phyloP scores from a whole-genome alignment of 2,113 vertebrate genomes.

The Blennius ocellaris region DNA sequence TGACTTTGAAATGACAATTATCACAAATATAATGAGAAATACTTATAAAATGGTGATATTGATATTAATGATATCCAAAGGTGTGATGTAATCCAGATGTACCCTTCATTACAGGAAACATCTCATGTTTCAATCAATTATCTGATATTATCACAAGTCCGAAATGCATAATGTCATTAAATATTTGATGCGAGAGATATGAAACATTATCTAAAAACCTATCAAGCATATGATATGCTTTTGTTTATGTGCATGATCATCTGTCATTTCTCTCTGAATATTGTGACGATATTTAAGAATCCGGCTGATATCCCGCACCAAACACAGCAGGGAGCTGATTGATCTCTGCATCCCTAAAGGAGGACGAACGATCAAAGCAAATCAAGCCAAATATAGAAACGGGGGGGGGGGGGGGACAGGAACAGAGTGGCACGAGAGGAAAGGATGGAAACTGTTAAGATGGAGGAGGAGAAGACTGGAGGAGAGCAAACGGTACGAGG shows the following conservation, averaged over 20 bases:
- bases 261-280: not conserved
- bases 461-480: slow-evolving; percentile 41
- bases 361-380: slow-evolving; percentile 26
- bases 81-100: not conserved
- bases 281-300: slow-evolving; percentile 7
- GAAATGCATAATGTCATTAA: not conserved
- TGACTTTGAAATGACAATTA: too few species aligned
- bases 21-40: not conserved
- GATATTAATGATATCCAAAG: not conserved
- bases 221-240: not conserved
- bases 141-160: not conserved
- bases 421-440: slow-evolving; percentile 1
- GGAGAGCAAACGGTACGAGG: slow-evolving; percentile 41
- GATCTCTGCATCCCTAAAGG: slow-evolving; percentile 17
- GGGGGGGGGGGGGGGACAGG: not conserved
- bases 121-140: not conserved
- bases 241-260: not conserved
- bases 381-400: slow-evolving; percentile 8
- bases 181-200: not conserved
- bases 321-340: slow-evolving; percentile 4
- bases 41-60: not conserved
- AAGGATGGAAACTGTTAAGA: slow-evolving; percentile 37
- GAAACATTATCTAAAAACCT: not conserved
- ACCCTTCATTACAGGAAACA: not conserved
- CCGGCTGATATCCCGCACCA: slow-evolving; percentile 1